Evolutionary conservation across 2,797 vertebrate genomes (phyloP), one percentile per base, ranked within the genome.

Genomic region (Mormyrops attenuatus): DNA sequence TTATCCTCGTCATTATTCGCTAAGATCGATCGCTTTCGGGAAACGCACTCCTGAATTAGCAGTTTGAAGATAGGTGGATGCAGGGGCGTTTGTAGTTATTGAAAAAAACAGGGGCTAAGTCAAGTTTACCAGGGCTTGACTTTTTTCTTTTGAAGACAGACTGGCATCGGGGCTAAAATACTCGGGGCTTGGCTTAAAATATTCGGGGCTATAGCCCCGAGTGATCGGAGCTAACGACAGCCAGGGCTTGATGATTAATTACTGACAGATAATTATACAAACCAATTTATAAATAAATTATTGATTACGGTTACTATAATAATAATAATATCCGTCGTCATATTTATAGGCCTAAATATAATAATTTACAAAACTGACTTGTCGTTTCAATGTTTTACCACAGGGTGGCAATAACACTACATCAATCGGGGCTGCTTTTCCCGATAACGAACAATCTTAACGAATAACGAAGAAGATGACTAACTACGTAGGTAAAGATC

Each of bases 381-480:
- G 53, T 22, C 26, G 34, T 53, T 89, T 87, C 55, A 87, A 38
- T n/a, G 17, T 55, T 69, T 89, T 13, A 38, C 89, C 89, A 89
- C 89, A 41, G 11, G 89, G 63, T 87, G 89, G 84, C 89, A 89
- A 44, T 89, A 52, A 38, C 63, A 77, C 84, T 60, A 69, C 89
- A 89, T 89, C 17, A 41, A 87, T 69, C 63, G 63, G 63, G 9
- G 30, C 26, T 15, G 13, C 8, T 1, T 15, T 69, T 69, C 26
- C 11, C 26, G 30, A 69, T 69, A 34, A 34, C 26, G 26, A 15
- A 69, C 26, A 15, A 69, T 69, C 11, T 15, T 34, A 69, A 30
- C 30, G 26, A 69, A 34, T 69, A 69, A 34, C 26, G 30, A 69
- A 69, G 26, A 69, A 69, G 11, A 69, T 13, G 5, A 34, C 30